Base-by-base conservation (phyloP, 2,888 invertebrate species). In the Neocrepidodera transversa region DNA sequence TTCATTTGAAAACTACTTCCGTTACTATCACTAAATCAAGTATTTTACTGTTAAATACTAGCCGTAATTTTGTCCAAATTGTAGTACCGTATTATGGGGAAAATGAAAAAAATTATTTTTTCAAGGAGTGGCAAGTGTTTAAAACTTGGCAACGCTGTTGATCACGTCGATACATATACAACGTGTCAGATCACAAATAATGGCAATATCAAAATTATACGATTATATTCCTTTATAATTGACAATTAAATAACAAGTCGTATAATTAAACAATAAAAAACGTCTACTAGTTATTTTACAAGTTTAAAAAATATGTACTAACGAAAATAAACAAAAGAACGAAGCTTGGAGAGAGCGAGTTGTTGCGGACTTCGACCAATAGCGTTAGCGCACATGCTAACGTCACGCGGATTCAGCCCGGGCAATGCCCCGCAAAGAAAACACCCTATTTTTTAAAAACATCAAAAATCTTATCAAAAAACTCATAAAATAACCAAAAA, bases 341-440 rank as follows among this genome's bases (percentile, higher is more conserved):
- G 51, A 52, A 47, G 55, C 49, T 43, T 60, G 58, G 64, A 62
- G 57, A 60, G 62, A 61, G 62, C 63, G 63, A 68, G 61, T 59
- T 66, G 67, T 62, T 58, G 58, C 60, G 45, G 56, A 58, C 45
- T 51, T 57, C 66, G 65, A 67, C 74, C 75, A 75, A 75, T 75
- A 64, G 68, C 63, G 66, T 65, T 54, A 58, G 67, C 72, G 75
- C 75, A 74, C 73, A 75, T 72, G 75, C 74, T 71, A 64, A 75
- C 75, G 74, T 75, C 75, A 75, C 75, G 74, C 71, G 75, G 72
- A 60, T 50, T 45, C 64, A 64, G 63, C 66, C 71, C 71, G 71
- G 73, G 71, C 73, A 73, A 72, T 72, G 73, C 72, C 71, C 74
- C 68, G 62, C 54, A 53, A 57, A 64, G 63, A 64, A 63, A 63